phyloP scores from a whole-genome alignment of 2,888 invertebrate species.

The Portevinia maculata region DNA sequence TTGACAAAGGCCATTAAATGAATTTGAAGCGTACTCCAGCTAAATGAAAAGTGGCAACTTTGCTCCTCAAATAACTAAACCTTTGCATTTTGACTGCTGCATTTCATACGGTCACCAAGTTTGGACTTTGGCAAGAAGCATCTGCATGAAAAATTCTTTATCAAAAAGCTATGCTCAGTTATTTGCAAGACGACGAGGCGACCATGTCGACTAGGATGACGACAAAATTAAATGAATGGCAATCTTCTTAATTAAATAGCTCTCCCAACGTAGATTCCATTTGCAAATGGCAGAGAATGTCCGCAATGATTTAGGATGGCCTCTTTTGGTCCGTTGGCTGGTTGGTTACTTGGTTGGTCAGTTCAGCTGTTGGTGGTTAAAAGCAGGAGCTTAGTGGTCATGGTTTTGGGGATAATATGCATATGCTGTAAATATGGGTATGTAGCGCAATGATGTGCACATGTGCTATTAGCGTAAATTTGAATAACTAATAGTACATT shows the following conservation, averaged over 20 bases:
- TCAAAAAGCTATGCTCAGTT: slow-evolving; percentile 52
- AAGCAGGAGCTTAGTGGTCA: slow-evolving; percentile 55
- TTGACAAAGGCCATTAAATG: slow-evolving; percentile 44
- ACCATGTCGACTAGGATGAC: slow-evolving; percentile 51
- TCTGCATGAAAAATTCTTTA: slow-evolving; percentile 54
- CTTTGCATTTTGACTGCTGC: slow-evolving; percentile 48
- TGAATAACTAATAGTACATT: slow-evolving; percentile 34
- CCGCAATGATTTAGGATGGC: slow-evolving; percentile 66
- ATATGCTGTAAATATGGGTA: slow-evolving; percentile 42
- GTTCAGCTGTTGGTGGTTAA: slow-evolving; percentile 55
- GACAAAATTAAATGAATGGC: slow-evolving; percentile 65
- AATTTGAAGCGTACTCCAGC: slow-evolving; percentile 30
- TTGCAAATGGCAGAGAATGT: slow-evolving; percentile 64
- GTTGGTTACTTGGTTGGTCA: slow-evolving; percentile 57
- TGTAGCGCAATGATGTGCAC: slow-evolving; percentile 5
- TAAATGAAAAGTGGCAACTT: slow-evolving; percentile 50
- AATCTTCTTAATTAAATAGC: slow-evolving; percentile 68
- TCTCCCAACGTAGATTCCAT: slow-evolving; percentile 63
- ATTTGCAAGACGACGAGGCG: slow-evolving; percentile 55
- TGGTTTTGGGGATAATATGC: slow-evolving; percentile 41
- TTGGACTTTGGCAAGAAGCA: slow-evolving; percentile 39
- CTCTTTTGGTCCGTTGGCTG: slow-evolving; percentile 62
- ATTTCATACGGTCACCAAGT: slow-evolving; percentile 61
- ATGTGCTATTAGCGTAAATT: slow-evolving; percentile 33
- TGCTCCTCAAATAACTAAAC: slow-evolving; percentile 45